Percentiles rank a stretch among this genome's conserved stretches.
Evolutionary conservation across 1,140 invertebrate species (phyloP).

Genomic region (Dysdera silvatica): DNA sequence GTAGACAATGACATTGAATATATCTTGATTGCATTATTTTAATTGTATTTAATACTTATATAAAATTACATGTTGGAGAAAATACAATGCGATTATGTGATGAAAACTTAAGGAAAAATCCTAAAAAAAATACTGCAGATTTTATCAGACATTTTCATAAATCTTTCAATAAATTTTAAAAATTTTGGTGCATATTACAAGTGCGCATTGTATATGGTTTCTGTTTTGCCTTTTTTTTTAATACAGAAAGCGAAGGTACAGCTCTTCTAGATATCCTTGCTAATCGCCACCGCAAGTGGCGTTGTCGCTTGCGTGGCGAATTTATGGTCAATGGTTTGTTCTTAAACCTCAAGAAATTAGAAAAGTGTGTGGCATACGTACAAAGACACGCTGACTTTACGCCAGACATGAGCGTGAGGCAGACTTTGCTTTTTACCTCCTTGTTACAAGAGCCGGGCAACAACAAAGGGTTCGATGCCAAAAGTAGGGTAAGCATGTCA

Average conservation of each 20-base stretch:
- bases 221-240: no score
- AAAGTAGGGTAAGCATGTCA: constrained; percentile 36
- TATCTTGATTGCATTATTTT: no score
- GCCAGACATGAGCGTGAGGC: constrained; percentile 68
- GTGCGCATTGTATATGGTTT: no score
- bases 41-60: no score
- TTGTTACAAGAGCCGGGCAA: constrained; percentile 53
- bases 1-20: no score
- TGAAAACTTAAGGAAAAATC: no score
- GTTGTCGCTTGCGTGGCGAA: constrained; percentile 58
- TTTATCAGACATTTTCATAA: no score
- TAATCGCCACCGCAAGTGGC: constrained; percentile 49
- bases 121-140: no score
- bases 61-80: no score
- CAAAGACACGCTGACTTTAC: constrained; percentile 53
- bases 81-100: no score
- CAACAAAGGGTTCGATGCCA: constrained; percentile 49
- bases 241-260: constrained; percentile 63
- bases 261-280: constrained; percentile 71
- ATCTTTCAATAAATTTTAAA: no score
- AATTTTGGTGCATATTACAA: no score
- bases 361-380: constrained; percentile 56
- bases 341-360: constrained; percentile 59
- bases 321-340: constrained; percentile 78
- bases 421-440: constrained; percentile 70